Base-by-base conservation (phyloP, 2,888 invertebrate species). In the Zootermopsis nevadensis region DNA sequence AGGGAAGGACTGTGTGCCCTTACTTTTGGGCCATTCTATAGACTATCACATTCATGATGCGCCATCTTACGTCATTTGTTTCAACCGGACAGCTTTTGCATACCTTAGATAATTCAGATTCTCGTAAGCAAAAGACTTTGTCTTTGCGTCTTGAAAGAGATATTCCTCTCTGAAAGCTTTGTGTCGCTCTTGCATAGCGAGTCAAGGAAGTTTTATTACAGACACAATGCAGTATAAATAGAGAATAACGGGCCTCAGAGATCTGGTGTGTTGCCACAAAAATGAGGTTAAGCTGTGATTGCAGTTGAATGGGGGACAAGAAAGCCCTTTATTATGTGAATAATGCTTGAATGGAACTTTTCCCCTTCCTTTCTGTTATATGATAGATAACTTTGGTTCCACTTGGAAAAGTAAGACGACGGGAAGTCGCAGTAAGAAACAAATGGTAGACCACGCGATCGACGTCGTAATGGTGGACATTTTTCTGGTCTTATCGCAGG, bases 341-440 rank as follows among this genome's bases (percentile, higher is more conserved):
- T 69, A 69, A 69, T 69, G 69, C 69, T 69, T 33, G 69, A 69
- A 31, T 69, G 69, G 31, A 15, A 31, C 33, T 30, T 33, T 22
- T 69, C 31, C 15, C 19, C 33, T 69, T 69, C 69, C 30, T 31
- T 69, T 33, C 22, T 22, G 69, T 69, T 69, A 3, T 69, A 69
- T 69, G 69, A 69, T 33, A 69, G 69, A 69, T 69, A 69, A 69
- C 31, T 69, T 69, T 33, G 30, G 69, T 69, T 69, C 69, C 69
- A 33, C 69, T 33, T 69, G 69, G 24, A 69, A 69, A 69, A 69
- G 15, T 69, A 69, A 69, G 69, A 31, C 31, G 69, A 12, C 31
- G 33, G 69, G 69, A 69, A 69, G 30, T 31, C 7, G 33, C 69
- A 31, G 19, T 2, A 3, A 31, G 33, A 69, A 69, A 69, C 69